Base-by-base conservation (phyloP, 2,797 vertebrate species). In the Coregonus ussuriensis region DNA sequence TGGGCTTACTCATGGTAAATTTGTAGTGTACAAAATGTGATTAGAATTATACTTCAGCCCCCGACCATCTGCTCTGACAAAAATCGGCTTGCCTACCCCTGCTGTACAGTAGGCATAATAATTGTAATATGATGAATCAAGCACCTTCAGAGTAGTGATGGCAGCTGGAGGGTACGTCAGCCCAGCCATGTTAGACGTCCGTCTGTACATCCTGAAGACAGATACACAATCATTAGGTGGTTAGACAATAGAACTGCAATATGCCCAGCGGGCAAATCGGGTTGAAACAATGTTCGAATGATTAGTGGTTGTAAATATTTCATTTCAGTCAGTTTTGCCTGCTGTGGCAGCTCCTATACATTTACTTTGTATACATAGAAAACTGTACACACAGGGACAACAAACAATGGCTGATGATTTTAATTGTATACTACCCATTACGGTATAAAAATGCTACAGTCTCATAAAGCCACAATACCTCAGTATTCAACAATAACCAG, bases 101-200 rank as follows among this genome's bases (percentile, higher is more conserved):
- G 9, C 41, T 3, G 41, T 47, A 47, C 13, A 13, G 41, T 47
- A 63, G 21, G 21, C 21, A 25, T 25, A 63, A 5, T 62, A 7
- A 9, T 6, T n/a, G 56, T 18, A 59, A 59, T 59, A 9, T 6
- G 56, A 59, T 7, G 41, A 3, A 14, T 66, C 29, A 54, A 65
- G 53, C 93, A 95, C 98, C 97, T 99, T 99, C 87, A 99, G 94
- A 78, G 96, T 95, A 79, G 90, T 82, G 88, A 98, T 93, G 78
- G 97, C 97, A 78, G 96, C 94, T 86, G 96, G 94, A 81, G 97
- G 97, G 83, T 97, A 99, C 74, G 95, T 95, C 89, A 99, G 94
- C 76, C 97, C 97, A 47, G 96, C 95, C 97, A 99, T 96, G 88
- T 95, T 98, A 76, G 97, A 98, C 0, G 95, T 97, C 89, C 96